Evolutionary conservation across 2,113 vertebrate species (phyloP), one percentile per base, ranked within the genome.

Genomic region (Etia nguti): DNA sequence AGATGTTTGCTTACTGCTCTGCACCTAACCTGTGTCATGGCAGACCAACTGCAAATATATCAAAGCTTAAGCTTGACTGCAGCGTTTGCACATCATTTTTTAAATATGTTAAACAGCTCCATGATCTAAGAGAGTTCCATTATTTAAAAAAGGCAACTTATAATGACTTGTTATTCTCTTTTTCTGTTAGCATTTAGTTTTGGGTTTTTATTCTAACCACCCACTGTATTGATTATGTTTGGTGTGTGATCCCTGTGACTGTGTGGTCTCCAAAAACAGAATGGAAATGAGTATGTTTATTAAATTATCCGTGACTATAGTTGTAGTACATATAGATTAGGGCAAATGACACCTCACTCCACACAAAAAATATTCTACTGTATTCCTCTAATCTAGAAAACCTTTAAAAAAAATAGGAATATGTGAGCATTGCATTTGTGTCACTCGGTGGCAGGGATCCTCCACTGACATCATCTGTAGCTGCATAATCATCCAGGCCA

Each of bases 401-500:
- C 34, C 12, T 62, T 84, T 75, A 84, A 65, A 68, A 83, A 90
- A 10, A 92, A 89, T 70, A 52, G 56, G 82, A 93, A 88, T 92
- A 84, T 70, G 60, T 91, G 82, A 93, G 55, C 8, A 18, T 68
- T 79, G 70, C 43, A 73, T 92, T 90, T 90, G 84, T 80, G 83
- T 90, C 79, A 84, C 59, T 91, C 54, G 3, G 87, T 82, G 80
- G 79, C 84, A 80, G 89, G 89, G 88, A 93, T 92, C 87, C 92
- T 94, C 90, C 89, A 85, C 86, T 89, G 94, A 94, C 92, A 95
- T 95, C 94, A 95, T 94, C 89, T 95, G 93, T 91, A 92, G 90
- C 94, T 92, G 77, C 92, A 90, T 94, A 95, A 94, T 95, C 94
- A 96, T 96, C 87, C 93, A 95, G 93, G 91, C 92, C 93, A 86